Evolutionary conservation across 1,140 invertebrate genomes (phyloP).

Genomic region (Venturia canescens): DNA sequence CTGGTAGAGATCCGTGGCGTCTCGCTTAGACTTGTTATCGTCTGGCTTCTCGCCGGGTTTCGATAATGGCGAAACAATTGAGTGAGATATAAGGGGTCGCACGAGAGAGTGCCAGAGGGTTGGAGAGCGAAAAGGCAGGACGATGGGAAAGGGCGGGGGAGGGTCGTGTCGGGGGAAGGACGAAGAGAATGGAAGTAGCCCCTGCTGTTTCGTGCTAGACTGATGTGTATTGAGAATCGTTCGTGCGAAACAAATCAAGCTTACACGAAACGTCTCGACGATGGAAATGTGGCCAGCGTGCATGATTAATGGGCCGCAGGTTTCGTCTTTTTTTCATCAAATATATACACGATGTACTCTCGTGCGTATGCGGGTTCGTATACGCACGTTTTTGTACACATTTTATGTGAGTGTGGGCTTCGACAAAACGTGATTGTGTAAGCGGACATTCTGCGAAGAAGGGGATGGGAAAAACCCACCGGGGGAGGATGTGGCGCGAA

Average conservation of each 20-base stretch:
- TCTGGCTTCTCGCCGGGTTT: constrained; percentile 26
- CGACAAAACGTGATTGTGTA: too few species aligned
- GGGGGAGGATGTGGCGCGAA: too few species aligned
- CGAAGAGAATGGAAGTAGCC: constrained; percentile 26
- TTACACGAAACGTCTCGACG: constrained; percentile 35
- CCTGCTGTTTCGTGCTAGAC: constrained; percentile 15
- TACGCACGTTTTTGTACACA: too few species aligned
- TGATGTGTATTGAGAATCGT: constrained; percentile 37
- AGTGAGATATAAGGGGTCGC: constrained; percentile 5
- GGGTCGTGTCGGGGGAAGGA: background rate
- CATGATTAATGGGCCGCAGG: constrained; percentile 22
- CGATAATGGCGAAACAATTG: constrained; percentile 40
- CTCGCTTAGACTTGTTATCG: background rate
- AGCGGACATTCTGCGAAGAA: too few species aligned
- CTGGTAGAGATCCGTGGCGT: background rate
- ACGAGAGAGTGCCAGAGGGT: constrained; percentile 11
- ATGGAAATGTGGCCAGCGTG: constrained; percentile 25
- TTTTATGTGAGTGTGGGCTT: too few species aligned
- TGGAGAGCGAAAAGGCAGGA: background rate
- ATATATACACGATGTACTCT: background rate
- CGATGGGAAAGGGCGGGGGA: background rate
- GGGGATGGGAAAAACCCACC: too few species aligned
- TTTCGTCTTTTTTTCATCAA: background rate
- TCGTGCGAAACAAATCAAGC: constrained; percentile 40
- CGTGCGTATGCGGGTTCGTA: too few species aligned